phyloP scores from a whole-genome alignment of 2,113 vertebrate genomes.

The Antechinus stuartii region DNA sequence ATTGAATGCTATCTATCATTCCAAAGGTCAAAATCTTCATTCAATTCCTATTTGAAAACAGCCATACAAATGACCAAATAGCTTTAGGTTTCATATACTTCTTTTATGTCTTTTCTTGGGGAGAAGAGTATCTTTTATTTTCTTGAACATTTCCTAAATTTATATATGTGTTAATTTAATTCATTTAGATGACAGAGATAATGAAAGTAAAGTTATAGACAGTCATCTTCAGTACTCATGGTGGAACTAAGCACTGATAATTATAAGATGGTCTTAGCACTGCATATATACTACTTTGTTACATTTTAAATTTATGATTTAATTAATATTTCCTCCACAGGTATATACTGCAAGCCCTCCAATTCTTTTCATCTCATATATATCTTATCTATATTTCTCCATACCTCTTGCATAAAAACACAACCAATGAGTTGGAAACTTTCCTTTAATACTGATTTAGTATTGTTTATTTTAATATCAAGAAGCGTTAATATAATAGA shows the following conservation, averaged over 20 bases:
- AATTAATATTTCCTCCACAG: neutral
- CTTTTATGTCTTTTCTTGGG: neutral
- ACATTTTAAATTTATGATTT: neutral
- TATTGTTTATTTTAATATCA: neutral
- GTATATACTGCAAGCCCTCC: neutral
- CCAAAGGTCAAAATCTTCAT: neutral
- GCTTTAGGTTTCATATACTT: neutral
- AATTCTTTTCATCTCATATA: neutral
- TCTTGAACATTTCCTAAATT: neutral
- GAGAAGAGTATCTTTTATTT: neutral
- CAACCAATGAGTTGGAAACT: neutral
- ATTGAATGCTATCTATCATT: constrained; percentile 45
- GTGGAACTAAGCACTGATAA: neutral
- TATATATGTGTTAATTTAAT: neutral
- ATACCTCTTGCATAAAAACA: neutral
- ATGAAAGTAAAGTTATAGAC: neutral
- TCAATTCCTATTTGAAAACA: neutral
- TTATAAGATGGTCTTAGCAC: neutral
- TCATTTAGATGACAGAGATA: neutral
- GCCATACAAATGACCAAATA: neutral
- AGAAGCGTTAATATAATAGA: neutral
- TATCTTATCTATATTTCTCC: neutral
- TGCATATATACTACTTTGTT: neutral
- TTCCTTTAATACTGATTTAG: neutral
- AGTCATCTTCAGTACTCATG: neutral